Percentiles rank a stretch among this genome's conserved stretches.
These are phyloP conservation scores for Diachasma alloeum DNA, from an alignment of 1,140 invertebrate species.

Conservation along the genomic window DNA sequence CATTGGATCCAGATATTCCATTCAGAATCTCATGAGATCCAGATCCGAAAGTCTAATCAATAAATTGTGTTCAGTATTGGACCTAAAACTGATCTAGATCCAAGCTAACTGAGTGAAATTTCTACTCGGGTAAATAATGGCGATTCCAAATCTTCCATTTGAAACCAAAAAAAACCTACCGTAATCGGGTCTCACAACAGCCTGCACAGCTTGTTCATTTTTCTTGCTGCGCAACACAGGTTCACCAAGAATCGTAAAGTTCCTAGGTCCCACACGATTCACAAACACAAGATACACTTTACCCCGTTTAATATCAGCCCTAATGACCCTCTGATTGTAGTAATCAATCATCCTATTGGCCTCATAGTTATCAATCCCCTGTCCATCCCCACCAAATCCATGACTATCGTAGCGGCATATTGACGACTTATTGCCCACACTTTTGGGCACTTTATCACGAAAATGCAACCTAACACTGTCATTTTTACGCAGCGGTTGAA, in stretches of 20 bases:
- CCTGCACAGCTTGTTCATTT: conserved; percentile 65
- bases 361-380: not conserved
- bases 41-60: too few species aligned
- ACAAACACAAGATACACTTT: conserved; percentile 74
- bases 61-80: too few species aligned
- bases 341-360: conserved; percentile 37
- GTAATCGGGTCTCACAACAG: conserved; percentile 70
- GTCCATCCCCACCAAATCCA: conserved; percentile 23
- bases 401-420: conserved; percentile 44
- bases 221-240: conserved; percentile 67
- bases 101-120: too few species aligned
- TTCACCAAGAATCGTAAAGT: conserved; percentile 72
- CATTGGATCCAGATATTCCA: too few species aligned
- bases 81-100: too few species aligned
- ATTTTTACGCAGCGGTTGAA: conserved; percentile 62
- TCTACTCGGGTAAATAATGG: too few species aligned
- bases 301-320: conserved; percentile 70
- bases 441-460: conserved; percentile 55
- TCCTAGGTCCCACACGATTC: conserved; percentile 71
- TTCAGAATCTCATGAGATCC: too few species aligned
- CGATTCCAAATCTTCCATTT: not conserved
- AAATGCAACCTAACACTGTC: conserved; percentile 66
- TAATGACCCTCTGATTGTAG: conserved; percentile 61
- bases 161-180: conserved; percentile 60
- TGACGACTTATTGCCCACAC: conserved; percentile 46